These are phyloP conservation scores for Mus pahari DNA, from an alignment of 2,113 vertebrate genomes.

Conservation along the genomic window DNA sequence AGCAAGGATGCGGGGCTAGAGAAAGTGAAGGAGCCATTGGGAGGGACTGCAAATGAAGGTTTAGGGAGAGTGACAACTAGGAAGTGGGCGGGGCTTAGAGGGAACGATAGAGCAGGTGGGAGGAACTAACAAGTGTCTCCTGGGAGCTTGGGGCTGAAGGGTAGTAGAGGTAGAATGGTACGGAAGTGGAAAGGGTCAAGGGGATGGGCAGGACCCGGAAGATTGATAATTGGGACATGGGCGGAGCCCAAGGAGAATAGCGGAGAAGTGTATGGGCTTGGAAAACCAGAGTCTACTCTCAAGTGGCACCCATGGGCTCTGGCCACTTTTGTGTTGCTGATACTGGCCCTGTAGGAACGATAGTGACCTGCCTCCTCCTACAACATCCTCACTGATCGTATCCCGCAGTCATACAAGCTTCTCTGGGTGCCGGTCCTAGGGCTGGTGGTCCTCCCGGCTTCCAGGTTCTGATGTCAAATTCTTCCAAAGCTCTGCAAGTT, in stretches of 20 bases:
- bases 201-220: background rate
- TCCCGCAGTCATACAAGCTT: background rate
- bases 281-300: background rate
- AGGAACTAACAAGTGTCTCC: too few relatives aligned
- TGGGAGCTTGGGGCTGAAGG: background rate
- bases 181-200: background rate
- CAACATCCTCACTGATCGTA: background rate
- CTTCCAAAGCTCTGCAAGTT: background rate
- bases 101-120: background rate
- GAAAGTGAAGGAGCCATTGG: background rate
- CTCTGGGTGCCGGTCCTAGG: background rate
- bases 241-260: background rate
- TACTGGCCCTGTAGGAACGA: background rate
- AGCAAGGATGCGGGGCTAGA: too few relatives aligned
- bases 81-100: background rate
- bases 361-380: background rate
- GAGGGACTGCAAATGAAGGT: background rate
- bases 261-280: background rate
- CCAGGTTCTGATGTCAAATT: background rate
- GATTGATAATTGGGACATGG: background rate
- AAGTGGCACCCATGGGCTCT: background rate
- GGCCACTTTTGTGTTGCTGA: background rate
- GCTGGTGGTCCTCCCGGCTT: background rate
- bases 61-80: background rate
- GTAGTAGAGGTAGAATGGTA: background rate